Conservation (phyloP, 2,888 invertebrate genomes). For the Saturnia pavonia region DNA sequence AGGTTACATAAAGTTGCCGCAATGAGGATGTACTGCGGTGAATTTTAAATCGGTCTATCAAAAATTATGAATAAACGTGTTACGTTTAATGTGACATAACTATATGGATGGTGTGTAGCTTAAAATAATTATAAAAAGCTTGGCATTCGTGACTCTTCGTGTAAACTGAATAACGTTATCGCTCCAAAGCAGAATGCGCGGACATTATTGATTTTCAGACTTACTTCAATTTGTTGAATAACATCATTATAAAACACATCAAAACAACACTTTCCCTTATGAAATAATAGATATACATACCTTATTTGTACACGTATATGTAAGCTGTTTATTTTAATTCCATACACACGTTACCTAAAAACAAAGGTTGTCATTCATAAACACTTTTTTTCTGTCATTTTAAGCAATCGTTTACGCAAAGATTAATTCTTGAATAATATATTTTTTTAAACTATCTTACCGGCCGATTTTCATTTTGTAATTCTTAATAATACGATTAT, state of each 20-base stretch:
- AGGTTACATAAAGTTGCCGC: slow-evolving; percentile 29
- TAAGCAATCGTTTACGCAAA: neutral
- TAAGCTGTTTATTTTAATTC: slow-evolving; percentile 9
- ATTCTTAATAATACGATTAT: slow-evolving; percentile 29
- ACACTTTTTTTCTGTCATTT: slow-evolving; percentile 1
- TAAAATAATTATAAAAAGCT: neutral
- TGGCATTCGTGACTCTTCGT: neutral
- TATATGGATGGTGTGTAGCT: neutral
- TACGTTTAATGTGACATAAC: neutral
- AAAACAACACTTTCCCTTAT: slow-evolving; percentile 3
- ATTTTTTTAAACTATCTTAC: slow-evolving; percentile 27
- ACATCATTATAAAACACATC: slow-evolving; percentile 16
- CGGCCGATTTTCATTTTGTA: slow-evolving; percentile 29
- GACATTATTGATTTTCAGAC: slow-evolving; percentile 71
- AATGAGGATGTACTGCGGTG: slow-evolving; percentile 22
- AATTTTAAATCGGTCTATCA: neutral
- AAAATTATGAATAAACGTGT: neutral
- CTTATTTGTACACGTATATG: slow-evolving; percentile 13
- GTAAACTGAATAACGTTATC: slow-evolving; percentile 20
- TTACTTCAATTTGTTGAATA: slow-evolving; percentile 26
- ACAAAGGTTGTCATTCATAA: slow-evolving; percentile 13
- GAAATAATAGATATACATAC: slow-evolving; percentile 1
- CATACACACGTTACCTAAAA: slow-evolving; percentile 20
- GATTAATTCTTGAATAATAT: slow-evolving; percentile 11
- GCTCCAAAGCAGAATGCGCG: slow-evolving; percentile 53